phyloP scores from a whole-genome alignment of 2,888 invertebrate species.

The Periphyllus acericola region DNA sequence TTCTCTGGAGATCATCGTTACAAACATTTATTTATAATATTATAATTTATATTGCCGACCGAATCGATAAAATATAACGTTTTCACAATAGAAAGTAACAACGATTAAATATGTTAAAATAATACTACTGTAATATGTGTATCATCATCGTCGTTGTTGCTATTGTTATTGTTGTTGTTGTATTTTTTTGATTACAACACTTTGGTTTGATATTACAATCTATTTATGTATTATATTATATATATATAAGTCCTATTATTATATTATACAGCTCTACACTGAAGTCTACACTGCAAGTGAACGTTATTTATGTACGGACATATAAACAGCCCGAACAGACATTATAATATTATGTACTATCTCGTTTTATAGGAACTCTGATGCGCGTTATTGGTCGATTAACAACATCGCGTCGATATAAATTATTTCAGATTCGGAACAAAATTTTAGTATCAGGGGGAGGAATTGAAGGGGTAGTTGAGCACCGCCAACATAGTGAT shows the following conservation, averaged over 20 bases:
- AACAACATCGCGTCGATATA: background rate
- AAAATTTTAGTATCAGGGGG: no score
- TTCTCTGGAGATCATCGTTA: slow-evolving; percentile 1
- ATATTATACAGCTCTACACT: no score
- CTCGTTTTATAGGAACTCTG: background rate
- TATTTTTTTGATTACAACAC: background rate
- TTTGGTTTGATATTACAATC: background rate
- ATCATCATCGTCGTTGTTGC: background rate
- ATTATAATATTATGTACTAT: background rate
- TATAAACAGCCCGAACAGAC: background rate
- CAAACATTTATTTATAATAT: background rate
- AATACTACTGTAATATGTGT: background rate
- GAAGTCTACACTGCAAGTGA: no score
- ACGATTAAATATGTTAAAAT: background rate
- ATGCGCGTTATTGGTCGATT: background rate
- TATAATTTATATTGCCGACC: background rate
- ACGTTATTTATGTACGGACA: no score
- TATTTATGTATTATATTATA: no score
- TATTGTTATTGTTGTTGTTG: no score
- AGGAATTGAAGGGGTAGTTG: no score
- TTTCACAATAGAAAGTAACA: background rate
- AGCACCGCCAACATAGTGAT: background rate
- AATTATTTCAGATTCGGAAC: no score
- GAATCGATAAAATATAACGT: background rate
- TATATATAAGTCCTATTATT: no score